These are phyloP conservation scores for Trinorchestia longiramus DNA, from an alignment of 1,140 invertebrate species.

Conservation along the genomic window DNA sequence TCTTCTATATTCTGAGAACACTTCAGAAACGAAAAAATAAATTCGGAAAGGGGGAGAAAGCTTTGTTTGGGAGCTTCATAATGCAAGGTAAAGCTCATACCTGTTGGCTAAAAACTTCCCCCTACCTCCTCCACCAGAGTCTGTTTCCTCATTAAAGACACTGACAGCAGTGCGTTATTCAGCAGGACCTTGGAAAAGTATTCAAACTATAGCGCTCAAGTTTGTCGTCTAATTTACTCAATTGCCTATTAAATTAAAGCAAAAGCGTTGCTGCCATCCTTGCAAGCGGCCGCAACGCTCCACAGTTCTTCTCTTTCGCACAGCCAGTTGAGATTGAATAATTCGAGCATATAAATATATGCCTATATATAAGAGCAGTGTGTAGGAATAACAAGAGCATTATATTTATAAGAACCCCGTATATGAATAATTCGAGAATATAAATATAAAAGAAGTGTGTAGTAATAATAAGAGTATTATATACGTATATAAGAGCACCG, in stretches of 20 bases:
- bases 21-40: not conserved
- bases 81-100: conserved; percentile 21
- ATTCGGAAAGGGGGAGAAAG: not conserved
- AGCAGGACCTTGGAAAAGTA: not conserved
- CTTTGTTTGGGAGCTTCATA: conserved; percentile 3
- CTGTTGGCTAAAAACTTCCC: not conserved
- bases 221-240: conserved; percentile 49
- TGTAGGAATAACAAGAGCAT: too few relatives aligned
- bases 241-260: conserved; percentile 50
- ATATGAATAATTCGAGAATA: too few relatives aligned
- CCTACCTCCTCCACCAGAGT: not conserved
- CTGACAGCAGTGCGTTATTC: conserved; percentile 46
- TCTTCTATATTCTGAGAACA: not conserved
- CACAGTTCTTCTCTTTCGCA: not conserved
- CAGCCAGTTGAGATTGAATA: not conserved
- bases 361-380: too few relatives aligned
- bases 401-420: too few relatives aligned
- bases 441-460: too few relatives aligned
- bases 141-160: conserved; percentile 11
- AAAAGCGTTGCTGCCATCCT: conserved; percentile 29
- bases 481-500: too few relatives aligned
- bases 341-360: not conserved
- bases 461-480: too few relatives aligned
- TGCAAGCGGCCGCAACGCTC: conserved; percentile 15
- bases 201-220: conserved; percentile 46